These are phyloP conservation scores for Halesus radiatus DNA, from an alignment of 1,140 invertebrate species.

Conservation along the genomic window DNA sequence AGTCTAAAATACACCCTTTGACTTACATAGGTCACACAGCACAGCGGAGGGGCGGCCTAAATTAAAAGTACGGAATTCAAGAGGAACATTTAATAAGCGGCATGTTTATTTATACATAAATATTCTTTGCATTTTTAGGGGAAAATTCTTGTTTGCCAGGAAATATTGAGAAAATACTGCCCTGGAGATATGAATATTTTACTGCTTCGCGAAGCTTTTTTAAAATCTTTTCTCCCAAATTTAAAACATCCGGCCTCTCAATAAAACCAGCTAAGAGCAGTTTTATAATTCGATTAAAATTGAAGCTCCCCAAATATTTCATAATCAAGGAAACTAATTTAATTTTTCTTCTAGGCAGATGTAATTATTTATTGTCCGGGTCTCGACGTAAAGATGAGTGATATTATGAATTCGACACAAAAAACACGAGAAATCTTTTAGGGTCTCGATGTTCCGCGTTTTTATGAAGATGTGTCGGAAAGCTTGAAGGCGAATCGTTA, in stretches of 20 bases:
- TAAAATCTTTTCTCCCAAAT: neutral
- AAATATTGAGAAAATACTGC: conserved; percentile 1
- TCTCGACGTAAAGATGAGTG: no score
- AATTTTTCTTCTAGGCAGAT: no score
- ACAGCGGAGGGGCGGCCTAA: neutral
- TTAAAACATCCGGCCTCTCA: no score
- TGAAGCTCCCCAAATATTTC: no score
- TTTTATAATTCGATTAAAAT: no score
- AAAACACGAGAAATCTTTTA: conserved; percentile 54
- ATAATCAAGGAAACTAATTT: neutral
- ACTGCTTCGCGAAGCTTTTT: neutral
- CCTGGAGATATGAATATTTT: conserved; percentile 1
- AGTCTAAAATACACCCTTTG: conserved; percentile 32
- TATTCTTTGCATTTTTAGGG: conserved; percentile 24
- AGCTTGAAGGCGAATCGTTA: conserved; percentile 38
- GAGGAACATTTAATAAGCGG: conserved; percentile 29
- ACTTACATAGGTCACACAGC: neutral
- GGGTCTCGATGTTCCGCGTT: conserved; percentile 27
- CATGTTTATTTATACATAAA: conserved; percentile 24
- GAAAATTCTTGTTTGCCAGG: neutral
- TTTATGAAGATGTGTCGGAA: conserved; percentile 52
- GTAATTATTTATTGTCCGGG: no score
- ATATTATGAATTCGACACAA: conserved; percentile 37
- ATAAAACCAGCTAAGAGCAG: no score
- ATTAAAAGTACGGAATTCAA: conserved; percentile 22